These are phyloP conservation scores for Molossus molossus DNA, from an alignment of 2,797 vertebrate genomes.

Conservation along the genomic window DNA sequence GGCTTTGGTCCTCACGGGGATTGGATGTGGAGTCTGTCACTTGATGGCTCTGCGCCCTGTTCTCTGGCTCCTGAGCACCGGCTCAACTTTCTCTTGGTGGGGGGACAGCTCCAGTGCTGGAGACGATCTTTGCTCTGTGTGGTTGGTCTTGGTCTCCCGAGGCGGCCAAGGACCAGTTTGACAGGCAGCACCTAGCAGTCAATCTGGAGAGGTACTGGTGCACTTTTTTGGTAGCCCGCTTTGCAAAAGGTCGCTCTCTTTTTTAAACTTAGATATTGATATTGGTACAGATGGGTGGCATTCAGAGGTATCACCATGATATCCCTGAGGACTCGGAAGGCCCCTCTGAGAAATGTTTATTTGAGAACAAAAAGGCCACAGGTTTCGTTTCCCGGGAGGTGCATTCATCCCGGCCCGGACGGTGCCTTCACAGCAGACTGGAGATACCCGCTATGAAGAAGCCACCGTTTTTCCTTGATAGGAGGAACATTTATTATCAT, in stretches of 20 bases:
- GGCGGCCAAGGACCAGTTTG: conserved; percentile 58
- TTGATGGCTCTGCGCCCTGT: background rate
- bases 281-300: conserved; percentile 83
- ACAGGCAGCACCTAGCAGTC: conserved; percentile 33
- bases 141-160: conserved; percentile 40
- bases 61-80: background rate
- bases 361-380: conserved; percentile 77
- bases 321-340: conserved; percentile 74
- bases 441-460: conserved; percentile 64
- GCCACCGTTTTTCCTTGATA: conserved; percentile 56
- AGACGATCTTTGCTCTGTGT: conserved; percentile 7
- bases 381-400: conserved; percentile 73
- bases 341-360: conserved; percentile 81
- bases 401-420: conserved; percentile 69
- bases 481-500: conserved; percentile 58
- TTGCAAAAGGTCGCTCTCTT: conserved; percentile 76
- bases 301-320: conserved; percentile 80
- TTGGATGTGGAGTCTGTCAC: background rate
- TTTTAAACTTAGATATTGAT: conserved; percentile 78
- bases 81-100: conserved; percentile 31
- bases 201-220: background rate
- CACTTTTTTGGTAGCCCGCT: conserved; percentile 63
- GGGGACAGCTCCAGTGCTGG: background rate
- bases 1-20: background rate
- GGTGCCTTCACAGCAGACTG: conserved; percentile 65